Base-by-base conservation (phyloP, 53 echinoderm and acorn worm genomes). In the Stichopus horrens region DNA sequence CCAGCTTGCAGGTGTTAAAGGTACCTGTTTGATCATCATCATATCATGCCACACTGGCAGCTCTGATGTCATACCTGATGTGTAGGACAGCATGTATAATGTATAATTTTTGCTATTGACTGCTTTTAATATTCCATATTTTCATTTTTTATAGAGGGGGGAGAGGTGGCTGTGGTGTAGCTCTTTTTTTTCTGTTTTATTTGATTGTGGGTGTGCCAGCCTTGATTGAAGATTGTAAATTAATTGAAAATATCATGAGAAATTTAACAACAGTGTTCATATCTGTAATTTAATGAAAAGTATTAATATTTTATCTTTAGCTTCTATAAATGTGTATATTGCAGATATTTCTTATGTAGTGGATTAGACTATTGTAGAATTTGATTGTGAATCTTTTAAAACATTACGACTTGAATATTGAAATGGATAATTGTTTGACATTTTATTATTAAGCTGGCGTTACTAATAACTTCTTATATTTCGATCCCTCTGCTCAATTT, bases 281-380 rank as follows among this genome's bases (percentile, higher is more conserved):
- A 79, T 79, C 79, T 79, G 52, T 79, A 79, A 54, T 79, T 79
- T 79, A 55, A 79, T 79, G 53, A 54, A 79, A 52, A 79, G 56
- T 79, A 52, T 18, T 52, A 79, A 79, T 37, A 23, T 18, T 79
- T 51, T 79, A 79, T 79, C 55, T 79, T 53, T 79, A 63, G 79
- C 79, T 79, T 79, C 53, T 79, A 37, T 63, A 79, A 79, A 79
- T 79, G 79, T 79, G 79, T 79, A 79, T 79, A 79, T 79, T 79
- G 79, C 79, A 79, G 55, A 75, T 79, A 79, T 53, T 53, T 55
- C 53, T 79, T 52, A 79, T 52, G 53, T 79, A 79, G 19, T 54
- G 51, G 79, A 79, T 37, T 37, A 37, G 16, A 63, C 4, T 7
- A 63, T 0, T 63, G 63, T 63, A 13, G 63, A 63, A 63, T 63